Evolutionary conservation across 2,113 vertebrate genomes (phyloP).

Genomic region (Tyto alba): DNA sequence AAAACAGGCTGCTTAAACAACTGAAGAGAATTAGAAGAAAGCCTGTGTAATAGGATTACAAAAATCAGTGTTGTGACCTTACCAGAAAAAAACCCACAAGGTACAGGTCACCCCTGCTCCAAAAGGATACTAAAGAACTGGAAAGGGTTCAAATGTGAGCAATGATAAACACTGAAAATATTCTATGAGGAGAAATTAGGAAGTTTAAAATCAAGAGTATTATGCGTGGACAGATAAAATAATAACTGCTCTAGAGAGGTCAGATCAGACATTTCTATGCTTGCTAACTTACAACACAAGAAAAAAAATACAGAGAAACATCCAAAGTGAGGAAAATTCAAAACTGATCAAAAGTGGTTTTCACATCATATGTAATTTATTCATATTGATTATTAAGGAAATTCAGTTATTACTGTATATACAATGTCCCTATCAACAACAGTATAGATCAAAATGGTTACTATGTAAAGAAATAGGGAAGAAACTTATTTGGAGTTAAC

Average conservation of each 20-base stretch:
- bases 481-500: neutral
- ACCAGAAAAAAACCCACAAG: neutral
- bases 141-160: neutral
- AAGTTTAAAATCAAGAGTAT: neutral
- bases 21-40: neutral
- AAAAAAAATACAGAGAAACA: neutral
- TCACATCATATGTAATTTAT: neutral
- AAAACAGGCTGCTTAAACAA: neutral
- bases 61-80: neutral
- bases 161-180: neutral
- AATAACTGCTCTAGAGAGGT: neutral
- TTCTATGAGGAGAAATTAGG: neutral
- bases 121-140: neutral
- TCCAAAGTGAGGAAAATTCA: neutral
- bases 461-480: neutral
- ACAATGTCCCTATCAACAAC: neutral
- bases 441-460: neutral
- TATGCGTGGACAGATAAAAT: neutral
- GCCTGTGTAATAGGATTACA: neutral
- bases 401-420: neutral
- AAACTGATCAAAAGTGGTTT: neutral
- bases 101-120: neutral
- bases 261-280: neutral
- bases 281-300: neutral
- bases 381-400: neutral